phyloP scores from a whole-genome alignment of 2,888 invertebrate species.

The Drosophila formosana region DNA sequence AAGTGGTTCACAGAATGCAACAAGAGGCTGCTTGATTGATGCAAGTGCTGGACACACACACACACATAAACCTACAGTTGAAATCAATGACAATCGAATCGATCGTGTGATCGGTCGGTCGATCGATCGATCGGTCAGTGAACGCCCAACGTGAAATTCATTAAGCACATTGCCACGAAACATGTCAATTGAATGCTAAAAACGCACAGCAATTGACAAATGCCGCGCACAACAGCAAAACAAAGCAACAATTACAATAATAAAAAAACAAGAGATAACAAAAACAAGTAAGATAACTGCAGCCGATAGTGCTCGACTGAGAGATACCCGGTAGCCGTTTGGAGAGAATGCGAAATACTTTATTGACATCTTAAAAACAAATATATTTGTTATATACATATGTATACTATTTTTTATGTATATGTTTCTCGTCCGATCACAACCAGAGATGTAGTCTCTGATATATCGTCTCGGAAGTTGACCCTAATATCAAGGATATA shows the following conservation, averaged over 20 bases:
- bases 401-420: too few species aligned
- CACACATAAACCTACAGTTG: not conserved
- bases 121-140: constrained; percentile 60
- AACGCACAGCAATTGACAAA: constrained; percentile 58
- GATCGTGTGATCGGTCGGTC: constrained; percentile 5
- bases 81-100: not conserved
- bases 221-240: constrained; percentile 44
- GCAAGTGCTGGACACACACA: constrained; percentile 33
- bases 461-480: too few species aligned
- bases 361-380: too few species aligned
- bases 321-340: not conserved
- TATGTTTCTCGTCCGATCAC: too few species aligned
- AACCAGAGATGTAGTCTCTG: too few species aligned
- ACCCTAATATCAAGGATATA: too few species aligned
- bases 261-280: constrained; percentile 3
- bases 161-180: constrained; percentile 67
- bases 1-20: constrained; percentile 29
- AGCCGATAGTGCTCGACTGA: too few species aligned
- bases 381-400: too few species aligned
- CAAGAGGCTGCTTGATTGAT: constrained; percentile 56
- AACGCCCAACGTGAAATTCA: constrained; percentile 64
- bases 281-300: not conserved
- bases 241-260: constrained; percentile 54
- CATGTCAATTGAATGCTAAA: constrained; percentile 65
- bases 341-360: too few species aligned